Evolutionary conservation across 2,888 invertebrate species (phyloP).

Genomic region (Aleiodes testaceus): DNA sequence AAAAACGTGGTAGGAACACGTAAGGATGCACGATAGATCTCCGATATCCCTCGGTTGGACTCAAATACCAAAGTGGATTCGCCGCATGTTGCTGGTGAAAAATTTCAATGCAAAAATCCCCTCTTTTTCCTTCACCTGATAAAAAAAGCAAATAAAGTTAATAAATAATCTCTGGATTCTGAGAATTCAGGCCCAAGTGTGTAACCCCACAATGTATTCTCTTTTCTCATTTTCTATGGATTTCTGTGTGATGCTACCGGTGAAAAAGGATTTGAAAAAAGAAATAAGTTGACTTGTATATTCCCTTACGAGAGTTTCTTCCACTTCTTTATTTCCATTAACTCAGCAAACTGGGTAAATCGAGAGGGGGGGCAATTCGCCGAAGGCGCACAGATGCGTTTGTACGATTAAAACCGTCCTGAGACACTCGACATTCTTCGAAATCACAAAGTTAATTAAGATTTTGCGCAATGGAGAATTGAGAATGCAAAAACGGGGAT

Average conservation of each 20-base stretch:
- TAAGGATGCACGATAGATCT: slow-evolving; percentile 42
- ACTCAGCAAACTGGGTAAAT: slow-evolving; percentile 6
- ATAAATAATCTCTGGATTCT: slow-evolving; percentile 33
- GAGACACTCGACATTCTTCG: slow-evolving; percentile 53
- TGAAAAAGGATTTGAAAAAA: slow-evolving; percentile 35
- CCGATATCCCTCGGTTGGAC: slow-evolving; percentile 27
- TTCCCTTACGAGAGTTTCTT: slow-evolving; percentile 39
- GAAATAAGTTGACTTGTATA: slow-evolving; percentile 49
- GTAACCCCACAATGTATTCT: neutral
- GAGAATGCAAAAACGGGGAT: neutral
- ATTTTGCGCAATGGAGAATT: slow-evolving; percentile 46
- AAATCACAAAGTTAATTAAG: slow-evolving; percentile 59
- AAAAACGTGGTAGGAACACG: slow-evolving; percentile 30
- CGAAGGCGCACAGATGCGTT: slow-evolving; percentile 50
- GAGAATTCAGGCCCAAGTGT: slow-evolving; percentile 18
- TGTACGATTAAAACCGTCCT: slow-evolving; percentile 44
- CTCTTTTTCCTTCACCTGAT: neutral
- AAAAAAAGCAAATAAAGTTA: slow-evolving; percentile 4
- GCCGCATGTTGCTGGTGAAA: slow-evolving; percentile 16
- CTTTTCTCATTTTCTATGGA: neutral
- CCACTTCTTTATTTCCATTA: slow-evolving; percentile 13
- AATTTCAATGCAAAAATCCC: neutral
- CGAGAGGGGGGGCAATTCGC: slow-evolving; percentile 37
- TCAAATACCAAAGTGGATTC: slow-evolving; percentile 37
- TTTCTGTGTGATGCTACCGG: slow-evolving; percentile 2